These are phyloP conservation scores for Pachyramphus minor DNA, from an alignment of 2,113 vertebrate genomes.

Conservation along the genomic window DNA sequence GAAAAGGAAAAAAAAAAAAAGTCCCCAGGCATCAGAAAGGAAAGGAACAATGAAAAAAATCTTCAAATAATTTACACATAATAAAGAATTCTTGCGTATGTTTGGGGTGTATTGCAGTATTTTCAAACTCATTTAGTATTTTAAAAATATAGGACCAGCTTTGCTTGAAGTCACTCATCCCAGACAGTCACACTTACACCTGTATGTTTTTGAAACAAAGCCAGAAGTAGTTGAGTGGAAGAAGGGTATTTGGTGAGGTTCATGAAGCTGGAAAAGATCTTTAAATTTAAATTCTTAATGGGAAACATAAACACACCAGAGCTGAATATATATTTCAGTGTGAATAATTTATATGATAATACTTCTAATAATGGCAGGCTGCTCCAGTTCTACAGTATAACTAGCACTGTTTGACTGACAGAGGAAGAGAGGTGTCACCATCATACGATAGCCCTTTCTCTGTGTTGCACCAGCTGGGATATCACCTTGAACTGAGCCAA, in stretches of 20 bases:
- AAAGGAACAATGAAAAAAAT: background rate
- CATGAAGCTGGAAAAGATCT: constrained; percentile 36
- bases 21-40: background rate
- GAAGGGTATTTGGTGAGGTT: background rate
- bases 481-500: background rate
- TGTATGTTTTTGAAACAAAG: background rate
- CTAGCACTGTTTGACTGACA: background rate
- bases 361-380: background rate
- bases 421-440: background rate
- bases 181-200: background rate
- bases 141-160: background rate
- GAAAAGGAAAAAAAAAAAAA: background rate
- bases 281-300: constrained; percentile 45
- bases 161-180: background rate
- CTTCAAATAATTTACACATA: background rate
- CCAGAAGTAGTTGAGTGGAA: background rate
- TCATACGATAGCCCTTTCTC: background rate
- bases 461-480: background rate
- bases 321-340: background rate
- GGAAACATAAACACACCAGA: background rate
- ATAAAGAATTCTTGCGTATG: background rate
- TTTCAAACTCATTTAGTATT: background rate
- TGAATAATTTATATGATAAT: constrained; percentile 13
- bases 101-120: background rate
- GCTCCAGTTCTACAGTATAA: background rate